These are phyloP conservation scores for Poliocrania exsul DNA, from an alignment of 2,797 vertebrate genomes.

Conservation along the genomic window DNA sequence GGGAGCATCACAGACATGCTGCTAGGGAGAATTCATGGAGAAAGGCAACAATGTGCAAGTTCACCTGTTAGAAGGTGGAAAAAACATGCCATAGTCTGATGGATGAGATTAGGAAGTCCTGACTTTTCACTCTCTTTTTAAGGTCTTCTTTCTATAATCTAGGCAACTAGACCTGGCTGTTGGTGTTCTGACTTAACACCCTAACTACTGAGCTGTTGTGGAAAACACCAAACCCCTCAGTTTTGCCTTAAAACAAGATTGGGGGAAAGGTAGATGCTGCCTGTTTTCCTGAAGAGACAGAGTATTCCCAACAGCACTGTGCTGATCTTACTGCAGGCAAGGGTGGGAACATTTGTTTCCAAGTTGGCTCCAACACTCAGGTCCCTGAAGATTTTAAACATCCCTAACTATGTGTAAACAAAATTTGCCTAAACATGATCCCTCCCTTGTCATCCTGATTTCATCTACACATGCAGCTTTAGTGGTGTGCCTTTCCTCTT, in stretches of 20 bases:
- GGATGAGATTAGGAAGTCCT: neutral
- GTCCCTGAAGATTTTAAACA: conserved; percentile 18
- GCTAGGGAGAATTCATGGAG: neutral
- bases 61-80: neutral
- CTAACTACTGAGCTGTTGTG: neutral
- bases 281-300: neutral
- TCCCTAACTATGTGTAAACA: neutral
- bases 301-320: neutral
- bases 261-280: neutral
- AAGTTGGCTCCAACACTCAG: neutral
- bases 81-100: neutral
- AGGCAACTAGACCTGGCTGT: neutral
- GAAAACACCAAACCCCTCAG: neutral
- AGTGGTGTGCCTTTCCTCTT: neutral
- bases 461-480: neutral
- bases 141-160: neutral
- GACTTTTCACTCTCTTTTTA: neutral
- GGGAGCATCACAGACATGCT: neutral
- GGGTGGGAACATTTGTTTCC: neutral
- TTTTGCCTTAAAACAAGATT: neutral
- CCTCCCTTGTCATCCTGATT: neutral
- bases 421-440: neutral
- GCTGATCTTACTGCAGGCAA: neutral
- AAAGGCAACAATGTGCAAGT: neutral
- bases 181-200: neutral